Evolutionary conservation across 2,113 vertebrate genomes (phyloP), one percentile per base, ranked within the genome.

Genomic region (Heterotilapia buettikoferi): DNA sequence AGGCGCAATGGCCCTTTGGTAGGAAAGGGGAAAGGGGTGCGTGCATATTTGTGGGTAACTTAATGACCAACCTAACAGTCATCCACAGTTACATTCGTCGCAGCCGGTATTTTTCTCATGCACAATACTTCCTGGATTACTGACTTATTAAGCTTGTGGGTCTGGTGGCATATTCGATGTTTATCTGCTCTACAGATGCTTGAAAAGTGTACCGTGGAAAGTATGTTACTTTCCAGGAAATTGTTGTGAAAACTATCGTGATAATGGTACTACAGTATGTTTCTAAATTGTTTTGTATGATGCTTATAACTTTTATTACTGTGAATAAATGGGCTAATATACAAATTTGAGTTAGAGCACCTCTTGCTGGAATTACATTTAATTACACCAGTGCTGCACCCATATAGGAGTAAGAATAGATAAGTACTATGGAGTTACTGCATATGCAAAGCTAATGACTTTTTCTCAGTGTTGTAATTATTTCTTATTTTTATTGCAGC

Each of bases 1-100:
- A 83, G 40, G 82, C 90, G 85, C 93, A 91, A 79, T 90, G 84
- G 57, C 53, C 50, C 43, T n/a, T 61, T 40, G 24, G 43, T 84
- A 52, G 7, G 26, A 73, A 31, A 61, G 3, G 12, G 47, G 16
- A 3, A 83, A 18, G 7, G 24, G 47, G 10, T 36, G 16, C 9
- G 50, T 19, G 73, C 21, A 13, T 78, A 9, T 50, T 12, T 78
- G 43, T 12, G 43, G 6, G 1, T 78, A 50, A 50, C 24, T 31
- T 18, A 50, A 50, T 29, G 43, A 76, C 14, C 24, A 50, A 50
- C 43, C 16, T 31, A 78, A 13, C 0, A 78, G 1, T 13, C 24
- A 78, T 19, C 45, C 43, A 78, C 43, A 50, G 6, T 31, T 7
- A 7, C 16, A 12, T 1, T 78, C 73, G 19, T 38, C 33, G 4